A percentile compares a stretch with the other conserved stretches of the same genome.
Conservation (phyloP, 2,797 vertebrate genomes). For the Typhlichthys subterraneus region DNA sequence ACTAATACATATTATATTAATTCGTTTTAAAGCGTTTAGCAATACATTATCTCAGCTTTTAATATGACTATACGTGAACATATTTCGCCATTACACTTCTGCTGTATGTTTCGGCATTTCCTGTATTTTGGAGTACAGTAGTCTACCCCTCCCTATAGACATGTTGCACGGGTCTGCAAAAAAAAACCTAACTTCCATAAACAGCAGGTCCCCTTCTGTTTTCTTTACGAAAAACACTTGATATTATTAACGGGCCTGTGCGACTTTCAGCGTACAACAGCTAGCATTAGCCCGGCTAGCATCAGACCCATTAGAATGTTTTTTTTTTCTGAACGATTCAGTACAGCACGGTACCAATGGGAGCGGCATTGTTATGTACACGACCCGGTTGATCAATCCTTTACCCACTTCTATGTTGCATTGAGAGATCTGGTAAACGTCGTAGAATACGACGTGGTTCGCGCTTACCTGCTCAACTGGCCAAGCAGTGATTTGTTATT, state of each 20-base stretch:
- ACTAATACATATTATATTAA: too few species aligned
- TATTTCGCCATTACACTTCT: not conserved
- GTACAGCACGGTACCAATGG: not conserved
- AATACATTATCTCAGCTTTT: not conserved
- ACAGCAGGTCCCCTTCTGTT: not conserved
- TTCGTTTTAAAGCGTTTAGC: too few species aligned
- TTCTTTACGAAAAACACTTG: not conserved
- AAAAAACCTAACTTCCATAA: constrained; percentile 28
- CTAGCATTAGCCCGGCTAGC: constrained; percentile 34
- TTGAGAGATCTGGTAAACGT: rapidly evolving
- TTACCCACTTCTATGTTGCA: not conserved
- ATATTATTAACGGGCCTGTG: rapidly evolving
- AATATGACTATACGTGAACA: not conserved
- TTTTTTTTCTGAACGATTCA: constrained; percentile 28
- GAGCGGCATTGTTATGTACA: not conserved
- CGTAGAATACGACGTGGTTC: rapidly evolving
- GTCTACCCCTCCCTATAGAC: constrained; percentile 49
- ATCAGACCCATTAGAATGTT: constrained; percentile 33
- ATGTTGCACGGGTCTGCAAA: constrained; percentile 38
- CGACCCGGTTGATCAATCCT: not conserved
- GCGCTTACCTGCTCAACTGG: constrained; percentile 64
- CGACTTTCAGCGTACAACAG: not conserved
- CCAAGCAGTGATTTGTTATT: constrained; percentile 58
- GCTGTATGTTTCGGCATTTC: constrained; percentile 64
- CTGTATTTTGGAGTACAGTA: constrained; percentile 45